Evolutionary conservation across 1,140 invertebrate species (phyloP).

Genomic region (Bombus difficillimus): DNA sequence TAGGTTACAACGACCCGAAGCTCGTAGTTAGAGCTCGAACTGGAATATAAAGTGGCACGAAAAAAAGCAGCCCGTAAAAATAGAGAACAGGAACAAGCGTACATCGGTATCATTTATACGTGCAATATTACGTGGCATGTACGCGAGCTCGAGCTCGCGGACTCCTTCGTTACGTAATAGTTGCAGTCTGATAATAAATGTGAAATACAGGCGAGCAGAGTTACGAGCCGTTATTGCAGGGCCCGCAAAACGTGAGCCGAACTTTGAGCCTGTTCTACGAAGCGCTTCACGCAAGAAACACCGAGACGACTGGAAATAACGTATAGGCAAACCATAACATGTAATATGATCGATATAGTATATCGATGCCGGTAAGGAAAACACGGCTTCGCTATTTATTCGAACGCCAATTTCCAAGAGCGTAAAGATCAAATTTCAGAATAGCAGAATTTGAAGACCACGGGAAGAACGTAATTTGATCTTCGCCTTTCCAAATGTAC

Average conservation of each 20-base stretch:
- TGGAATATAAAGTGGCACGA: neutral
- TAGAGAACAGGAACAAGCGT: neutral
- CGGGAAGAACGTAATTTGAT: too few relatives aligned
- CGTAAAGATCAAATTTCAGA: too few relatives aligned
- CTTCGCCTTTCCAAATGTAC: too few relatives aligned
- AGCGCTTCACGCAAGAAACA: slow-evolving; percentile 16
- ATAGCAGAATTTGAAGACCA: too few relatives aligned
- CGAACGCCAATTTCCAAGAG: too few relatives aligned
- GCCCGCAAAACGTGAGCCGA: neutral
- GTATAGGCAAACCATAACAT: neutral
- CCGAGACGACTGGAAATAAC: slow-evolving; percentile 18
- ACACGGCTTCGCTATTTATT: too few relatives aligned
- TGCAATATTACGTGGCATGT: slow-evolving; percentile 23
- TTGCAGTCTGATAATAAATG: slow-evolving; percentile 69
- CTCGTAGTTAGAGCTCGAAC: neutral
- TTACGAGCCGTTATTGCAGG: slow-evolving; percentile 54
- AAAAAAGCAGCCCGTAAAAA: slow-evolving; percentile 15
- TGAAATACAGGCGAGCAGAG: slow-evolving; percentile 54
- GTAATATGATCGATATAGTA: neutral
- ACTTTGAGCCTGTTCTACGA: neutral
- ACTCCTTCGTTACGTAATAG: slow-evolving; percentile 63
- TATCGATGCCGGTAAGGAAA: neutral
- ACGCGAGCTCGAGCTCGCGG: slow-evolving; percentile 16
- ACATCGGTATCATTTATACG: slow-evolving; percentile 8
- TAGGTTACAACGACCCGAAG: neutral